phyloP scores from a whole-genome alignment of 1,140 invertebrate genomes.

The Pogonognathellus flavescens region DNA sequence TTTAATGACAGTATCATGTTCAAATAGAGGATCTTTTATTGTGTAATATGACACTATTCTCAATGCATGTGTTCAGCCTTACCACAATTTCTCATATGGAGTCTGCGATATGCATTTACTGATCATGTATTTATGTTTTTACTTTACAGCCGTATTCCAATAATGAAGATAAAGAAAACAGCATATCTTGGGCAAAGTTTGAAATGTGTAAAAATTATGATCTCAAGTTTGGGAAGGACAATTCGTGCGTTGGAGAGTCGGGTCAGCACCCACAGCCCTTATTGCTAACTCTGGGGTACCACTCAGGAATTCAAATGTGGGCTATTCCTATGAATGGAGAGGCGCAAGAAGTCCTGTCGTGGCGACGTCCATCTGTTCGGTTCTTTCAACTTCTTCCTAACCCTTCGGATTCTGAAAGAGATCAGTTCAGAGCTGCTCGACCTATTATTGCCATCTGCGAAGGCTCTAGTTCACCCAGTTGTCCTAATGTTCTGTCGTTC shows the following conservation, averaged over 20 bases:
- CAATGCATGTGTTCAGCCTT: no score
- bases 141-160: conserved; percentile 74
- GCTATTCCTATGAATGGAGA: conserved; percentile 85
- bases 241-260: conserved; percentile 12
- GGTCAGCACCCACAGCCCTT: conserved; percentile 71
- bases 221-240: conserved; percentile 58
- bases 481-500: conserved; percentile 88
- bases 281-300: conserved; percentile 87
- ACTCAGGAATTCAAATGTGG: conserved; percentile 77
- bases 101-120: no score
- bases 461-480: conserved; percentile 81
- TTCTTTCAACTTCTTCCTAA: conserved; percentile 86
- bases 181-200: conserved; percentile 80
- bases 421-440: conserved; percentile 81
- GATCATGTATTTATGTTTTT: conserved; percentile 47
- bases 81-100: no score
- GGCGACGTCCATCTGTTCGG: conserved; percentile 87
- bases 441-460: conserved; percentile 92
- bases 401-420: conserved; percentile 73
- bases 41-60: no score
- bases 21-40: no score
- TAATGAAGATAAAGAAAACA: conserved; percentile 67
- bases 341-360: conserved; percentile 90
- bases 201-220: conserved; percentile 70
- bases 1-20: no score